Percentiles rank a stretch among this genome's conserved stretches.
Evolutionary conservation across 2,797 vertebrate genomes (phyloP).

Genomic region (Malacoctenus gilli): DNA sequence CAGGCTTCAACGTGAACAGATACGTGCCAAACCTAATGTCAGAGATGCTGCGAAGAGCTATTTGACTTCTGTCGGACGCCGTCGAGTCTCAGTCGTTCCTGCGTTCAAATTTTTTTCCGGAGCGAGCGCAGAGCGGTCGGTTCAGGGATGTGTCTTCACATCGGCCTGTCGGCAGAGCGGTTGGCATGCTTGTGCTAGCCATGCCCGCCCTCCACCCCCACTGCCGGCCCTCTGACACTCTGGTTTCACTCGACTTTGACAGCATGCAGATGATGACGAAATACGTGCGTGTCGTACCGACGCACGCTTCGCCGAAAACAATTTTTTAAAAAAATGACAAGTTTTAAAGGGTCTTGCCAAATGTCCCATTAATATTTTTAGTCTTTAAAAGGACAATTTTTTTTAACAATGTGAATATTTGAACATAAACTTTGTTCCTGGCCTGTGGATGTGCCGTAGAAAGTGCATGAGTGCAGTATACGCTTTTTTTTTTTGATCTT

Average conservation of each 20-base stretch:
- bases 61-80: slow-evolving; percentile 25
- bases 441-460: slow-evolving; percentile 74
- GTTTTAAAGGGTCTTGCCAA: slow-evolving; percentile 62
- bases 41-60: slow-evolving; percentile 54
- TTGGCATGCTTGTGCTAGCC: slow-evolving; percentile 64
- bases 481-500: slow-evolving; percentile 32
- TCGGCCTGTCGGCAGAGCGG: slow-evolving; percentile 49
- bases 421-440: too few relatives aligned
- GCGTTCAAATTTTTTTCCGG: too few relatives aligned
- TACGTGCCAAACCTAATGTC: slow-evolving; percentile 69
- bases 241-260: slow-evolving; percentile 70
- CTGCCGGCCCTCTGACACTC: slow-evolving; percentile 61
- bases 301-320: slow-evolving; percentile 56
- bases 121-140: too few relatives aligned
- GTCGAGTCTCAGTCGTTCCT: slow-evolving; percentile 13
- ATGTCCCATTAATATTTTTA: slow-evolving; percentile 65
- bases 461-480: slow-evolving; percentile 79
- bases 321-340: slow-evolving; percentile 19
- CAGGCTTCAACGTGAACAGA: slow-evolving; percentile 40
- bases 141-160: too few relatives aligned
- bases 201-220: slow-evolving; percentile 48
- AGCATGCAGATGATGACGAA: slow-evolving; percentile 72
- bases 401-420: slow-evolving; percentile 66
- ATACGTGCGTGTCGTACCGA: slow-evolving; percentile 58
- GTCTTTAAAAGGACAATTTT: slow-evolving; percentile 48